Conservation (phyloP, 1,140 invertebrate genomes). For the Drosophila erecta region DNA sequence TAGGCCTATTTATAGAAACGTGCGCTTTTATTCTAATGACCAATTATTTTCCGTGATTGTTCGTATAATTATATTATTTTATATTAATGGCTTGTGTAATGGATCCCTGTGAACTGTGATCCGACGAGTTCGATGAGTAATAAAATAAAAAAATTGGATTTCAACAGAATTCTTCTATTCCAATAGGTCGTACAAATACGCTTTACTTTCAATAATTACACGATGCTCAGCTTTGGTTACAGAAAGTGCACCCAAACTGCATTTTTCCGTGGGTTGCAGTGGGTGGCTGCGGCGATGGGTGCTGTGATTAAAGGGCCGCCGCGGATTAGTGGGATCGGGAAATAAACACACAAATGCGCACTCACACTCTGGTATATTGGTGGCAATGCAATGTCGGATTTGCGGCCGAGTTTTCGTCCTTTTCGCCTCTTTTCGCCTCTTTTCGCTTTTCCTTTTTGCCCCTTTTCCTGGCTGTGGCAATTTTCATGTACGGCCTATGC, state of each 20-base stretch:
- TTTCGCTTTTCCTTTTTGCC: slow-evolving; percentile 15
- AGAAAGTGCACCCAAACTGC: not conserved
- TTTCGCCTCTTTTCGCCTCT: slow-evolving; percentile 8
- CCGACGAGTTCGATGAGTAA: no score
- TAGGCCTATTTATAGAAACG: no score
- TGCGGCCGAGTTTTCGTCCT: slow-evolving; percentile 53
- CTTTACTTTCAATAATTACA: no score
- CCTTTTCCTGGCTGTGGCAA: slow-evolving; percentile 35
- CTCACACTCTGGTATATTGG: slow-evolving; percentile 31
- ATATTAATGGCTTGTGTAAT: no score
- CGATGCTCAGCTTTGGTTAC: not conserved
- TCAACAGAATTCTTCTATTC: no score
- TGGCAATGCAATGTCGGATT: slow-evolving; percentile 74
- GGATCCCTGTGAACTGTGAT: no score
- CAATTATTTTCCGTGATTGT: no score
- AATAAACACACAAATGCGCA: slow-evolving; percentile 23
- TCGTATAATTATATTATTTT: no score
- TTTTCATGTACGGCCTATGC: slow-evolving; percentile 57
- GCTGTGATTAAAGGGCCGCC: slow-evolving; percentile 40
- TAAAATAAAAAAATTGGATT: no score
- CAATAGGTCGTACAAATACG: no score
- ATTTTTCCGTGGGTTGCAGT: slow-evolving; percentile 2
- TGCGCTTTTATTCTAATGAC: no score
- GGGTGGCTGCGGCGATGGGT: slow-evolving; percentile 26
- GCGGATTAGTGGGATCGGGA: slow-evolving; percentile 15